Percentiles rank a stretch among this genome's conserved stretches.
Conservation (phyloP, 2,113 vertebrate genomes). For the Peromyscus leucopus region DNA sequence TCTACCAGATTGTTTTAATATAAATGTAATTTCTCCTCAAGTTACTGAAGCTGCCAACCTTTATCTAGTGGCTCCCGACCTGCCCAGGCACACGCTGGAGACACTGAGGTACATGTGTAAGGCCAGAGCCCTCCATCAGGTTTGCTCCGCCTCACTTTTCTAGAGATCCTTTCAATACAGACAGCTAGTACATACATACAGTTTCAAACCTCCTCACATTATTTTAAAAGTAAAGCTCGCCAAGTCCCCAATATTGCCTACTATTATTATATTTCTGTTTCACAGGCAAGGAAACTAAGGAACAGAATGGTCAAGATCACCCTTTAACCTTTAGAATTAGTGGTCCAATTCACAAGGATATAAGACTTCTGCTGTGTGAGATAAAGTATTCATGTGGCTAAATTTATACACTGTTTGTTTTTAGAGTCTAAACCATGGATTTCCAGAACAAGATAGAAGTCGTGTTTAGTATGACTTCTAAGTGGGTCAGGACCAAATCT, state of each 20-base stretch:
- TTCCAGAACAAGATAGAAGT: neutral
- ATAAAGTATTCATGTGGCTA: neutral
- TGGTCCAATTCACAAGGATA: neutral
- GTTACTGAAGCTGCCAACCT: neutral
- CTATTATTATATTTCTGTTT: neutral
- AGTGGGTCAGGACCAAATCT: neutral
- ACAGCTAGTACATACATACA: too few relatives aligned
- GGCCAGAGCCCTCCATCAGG: neutral
- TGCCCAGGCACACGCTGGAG: neutral
- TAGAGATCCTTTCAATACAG: neutral
- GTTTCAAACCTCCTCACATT: neutral
- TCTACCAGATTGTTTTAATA: neutral
- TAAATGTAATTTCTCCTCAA: neutral
- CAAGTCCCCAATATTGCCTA: neutral
- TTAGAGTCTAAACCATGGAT: neutral
- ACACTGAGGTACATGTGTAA: neutral
- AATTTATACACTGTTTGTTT: neutral
- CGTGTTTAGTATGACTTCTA: neutral
- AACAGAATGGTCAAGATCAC: neutral
- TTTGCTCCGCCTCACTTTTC: neutral
- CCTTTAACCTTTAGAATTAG: neutral
- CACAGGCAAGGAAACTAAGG: neutral
- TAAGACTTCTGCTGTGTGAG: neutral
- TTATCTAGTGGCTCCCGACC: neutral
- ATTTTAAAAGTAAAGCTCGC: neutral